phyloP scores from a whole-genome alignment of 2,888 invertebrate genomes.

The Lepidocyrtinus sp. region DNA sequence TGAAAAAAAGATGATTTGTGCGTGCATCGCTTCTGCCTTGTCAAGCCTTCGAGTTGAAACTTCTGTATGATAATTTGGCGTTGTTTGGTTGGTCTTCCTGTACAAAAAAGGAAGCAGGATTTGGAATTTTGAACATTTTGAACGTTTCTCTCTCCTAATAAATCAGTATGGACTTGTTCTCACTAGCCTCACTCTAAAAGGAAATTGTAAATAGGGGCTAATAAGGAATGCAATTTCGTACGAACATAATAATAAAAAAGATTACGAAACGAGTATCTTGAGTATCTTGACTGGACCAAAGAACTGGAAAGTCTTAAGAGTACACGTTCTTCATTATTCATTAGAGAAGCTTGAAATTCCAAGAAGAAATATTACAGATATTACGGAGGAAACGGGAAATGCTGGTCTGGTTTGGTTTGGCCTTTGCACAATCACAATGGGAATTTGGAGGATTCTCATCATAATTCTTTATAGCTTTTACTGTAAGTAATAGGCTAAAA shows the following conservation, averaged over 20 bases:
- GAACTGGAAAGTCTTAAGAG: too few species aligned
- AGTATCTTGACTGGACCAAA: too few species aligned
- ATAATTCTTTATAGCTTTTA: too few species aligned
- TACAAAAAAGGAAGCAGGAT: neutral
- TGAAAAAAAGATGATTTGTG: conserved; percentile 10
- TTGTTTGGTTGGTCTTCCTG: too few species aligned
- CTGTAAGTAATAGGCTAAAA: neutral
- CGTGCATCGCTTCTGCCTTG: neutral
- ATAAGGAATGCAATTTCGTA: conserved; percentile 13
- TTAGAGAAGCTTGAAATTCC: conserved; percentile 2
- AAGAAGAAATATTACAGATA: too few species aligned
- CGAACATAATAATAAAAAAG: conserved; percentile 7
- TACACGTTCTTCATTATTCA: neutral
- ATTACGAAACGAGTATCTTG: too few species aligned
- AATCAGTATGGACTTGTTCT: conserved; percentile 13
- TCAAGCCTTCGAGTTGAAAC: neutral
- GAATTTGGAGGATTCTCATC: too few species aligned
- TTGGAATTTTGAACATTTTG: neutral
- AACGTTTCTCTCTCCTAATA: neutral
- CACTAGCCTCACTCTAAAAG: too few species aligned
- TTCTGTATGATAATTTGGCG: conserved; percentile 5
- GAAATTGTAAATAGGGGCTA: conserved; percentile 9
- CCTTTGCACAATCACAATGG: too few species aligned
- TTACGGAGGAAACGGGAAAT: too few species aligned
- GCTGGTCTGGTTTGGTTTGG: too few species aligned